Conservation (phyloP, 1,140 invertebrate species). For the Gonioctena quinquepunctata region DNA sequence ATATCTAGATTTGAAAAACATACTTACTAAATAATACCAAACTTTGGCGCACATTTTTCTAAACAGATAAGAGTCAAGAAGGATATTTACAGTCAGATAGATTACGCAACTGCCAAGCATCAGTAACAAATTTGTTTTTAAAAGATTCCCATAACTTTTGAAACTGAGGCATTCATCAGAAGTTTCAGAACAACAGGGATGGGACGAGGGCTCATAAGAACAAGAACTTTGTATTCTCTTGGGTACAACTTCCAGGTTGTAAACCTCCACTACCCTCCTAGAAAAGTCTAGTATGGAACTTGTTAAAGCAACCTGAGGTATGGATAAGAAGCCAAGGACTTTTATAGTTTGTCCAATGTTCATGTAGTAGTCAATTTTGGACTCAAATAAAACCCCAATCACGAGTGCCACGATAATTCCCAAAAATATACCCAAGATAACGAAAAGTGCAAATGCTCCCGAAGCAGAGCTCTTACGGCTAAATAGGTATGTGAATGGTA, state of each 20-base stretch:
- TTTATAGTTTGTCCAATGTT: conserved; percentile 27
- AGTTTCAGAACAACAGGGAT: neutral
- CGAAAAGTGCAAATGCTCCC: conserved; percentile 36
- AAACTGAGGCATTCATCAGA: neutral
- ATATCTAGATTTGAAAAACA: too few species aligned
- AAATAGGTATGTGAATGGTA: conserved; percentile 48
- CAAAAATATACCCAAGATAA: conserved; percentile 41
- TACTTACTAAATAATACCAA: too few species aligned
- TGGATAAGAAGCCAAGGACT: conserved; percentile 29
- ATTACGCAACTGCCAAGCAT: conserved; percentile 16
- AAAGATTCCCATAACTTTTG: neutral
- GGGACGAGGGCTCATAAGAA: neutral
- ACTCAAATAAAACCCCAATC: conserved; percentile 33
- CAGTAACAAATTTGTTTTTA: conserved; percentile 8
- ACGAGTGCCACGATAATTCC: conserved; percentile 39
- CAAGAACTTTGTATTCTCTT: neutral
- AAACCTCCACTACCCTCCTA: conserved; percentile 39
- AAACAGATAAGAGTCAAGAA: conserved; percentile 16
- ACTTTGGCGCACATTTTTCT: neutral
- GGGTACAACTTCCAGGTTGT: conserved; percentile 33
- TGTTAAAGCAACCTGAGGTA: conserved; percentile 41
- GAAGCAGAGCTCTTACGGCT: conserved; percentile 42
- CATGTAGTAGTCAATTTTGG: conserved; percentile 28
- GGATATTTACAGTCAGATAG: conserved; percentile 27
- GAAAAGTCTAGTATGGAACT: conserved; percentile 32